A percentile compares a stretch with the other conserved stretches of the same genome.
These are phyloP conservation scores for Poecile montanus DNA, from an alignment of 2,797 vertebrate species.

Conservation along the genomic window DNA sequence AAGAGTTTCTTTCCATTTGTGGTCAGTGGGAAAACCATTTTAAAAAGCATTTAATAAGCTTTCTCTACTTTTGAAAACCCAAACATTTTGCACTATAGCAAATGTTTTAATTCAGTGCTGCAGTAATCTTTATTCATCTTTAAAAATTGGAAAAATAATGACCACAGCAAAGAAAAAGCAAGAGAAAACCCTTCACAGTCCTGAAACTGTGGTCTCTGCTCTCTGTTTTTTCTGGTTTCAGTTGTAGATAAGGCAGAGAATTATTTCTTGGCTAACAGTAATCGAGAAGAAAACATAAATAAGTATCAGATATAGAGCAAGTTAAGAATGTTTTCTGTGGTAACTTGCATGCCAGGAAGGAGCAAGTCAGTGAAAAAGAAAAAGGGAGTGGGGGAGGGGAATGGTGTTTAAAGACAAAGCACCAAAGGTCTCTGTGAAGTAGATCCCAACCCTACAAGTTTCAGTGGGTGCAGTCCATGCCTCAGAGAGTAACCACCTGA, in stretches of 20 bases:
- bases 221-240: slow-evolving; percentile 1
- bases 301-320: neutral
- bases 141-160: neutral
- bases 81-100: neutral
- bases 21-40: neutral
- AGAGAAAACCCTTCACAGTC: neutral
- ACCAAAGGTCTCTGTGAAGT: neutral
- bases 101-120: neutral
- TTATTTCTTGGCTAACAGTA: slow-evolving; percentile 16
- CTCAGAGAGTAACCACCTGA: neutral
- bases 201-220: neutral
- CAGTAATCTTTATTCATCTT: neutral
- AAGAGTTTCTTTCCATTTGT: slow-evolving; percentile 1
- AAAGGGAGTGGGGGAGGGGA: rapidly evolving
- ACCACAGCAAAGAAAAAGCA: neutral
- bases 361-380: neutral
- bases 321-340: neutral
- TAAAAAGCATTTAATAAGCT: neutral
- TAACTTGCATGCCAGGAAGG: neutral
- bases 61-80: neutral
- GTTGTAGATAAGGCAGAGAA: neutral
- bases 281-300: neutral
- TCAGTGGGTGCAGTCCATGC: neutral
- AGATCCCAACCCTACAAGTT: neutral
- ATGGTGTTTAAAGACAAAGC: neutral